A percentile compares a stretch with the other conserved stretches of the same genome.
phyloP scores from a whole-genome alignment of 2,888 invertebrate genomes.

The Phoronis australis region DNA sequence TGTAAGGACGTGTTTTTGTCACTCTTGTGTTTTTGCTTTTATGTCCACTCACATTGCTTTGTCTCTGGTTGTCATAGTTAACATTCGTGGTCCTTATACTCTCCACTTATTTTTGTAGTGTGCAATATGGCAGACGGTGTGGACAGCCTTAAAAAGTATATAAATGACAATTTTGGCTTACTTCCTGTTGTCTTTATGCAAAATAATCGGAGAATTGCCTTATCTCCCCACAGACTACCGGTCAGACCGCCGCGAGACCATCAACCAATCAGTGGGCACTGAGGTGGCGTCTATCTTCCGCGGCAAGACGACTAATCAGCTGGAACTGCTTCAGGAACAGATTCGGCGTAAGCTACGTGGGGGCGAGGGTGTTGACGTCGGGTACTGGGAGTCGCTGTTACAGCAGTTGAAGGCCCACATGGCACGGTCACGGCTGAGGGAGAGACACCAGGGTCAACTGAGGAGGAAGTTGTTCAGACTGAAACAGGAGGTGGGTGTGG shows the following conservation, averaged over 20 bases:
- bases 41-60: no score
- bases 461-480: constrained; percentile 81
- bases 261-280: constrained; percentile 83
- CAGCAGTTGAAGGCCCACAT: constrained; percentile 95
- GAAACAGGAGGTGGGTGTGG: constrained; percentile 66
- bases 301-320: constrained; percentile 83
- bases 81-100: no score
- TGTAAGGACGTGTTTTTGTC: no score
- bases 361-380: constrained; percentile 87
- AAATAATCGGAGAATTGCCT: background rate
- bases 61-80: no score
- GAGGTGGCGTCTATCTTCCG: constrained; percentile 88
- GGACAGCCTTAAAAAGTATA: no score
- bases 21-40: no score
- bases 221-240: constrained; percentile 26
- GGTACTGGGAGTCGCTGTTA: constrained; percentile 95
- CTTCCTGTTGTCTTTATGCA: no score
- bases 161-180: no score
- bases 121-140: no score
- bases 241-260: constrained; percentile 65
- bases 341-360: constrained; percentile 82
- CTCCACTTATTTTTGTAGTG: no score
- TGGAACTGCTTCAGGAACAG: constrained; percentile 74
- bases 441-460: constrained; percentile 86
- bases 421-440: constrained; percentile 84